Evolutionary conservation across 2,113 vertebrate species (phyloP), one percentile per base, ranked within the genome.

Genomic region (Hemichromis elongatus): DNA sequence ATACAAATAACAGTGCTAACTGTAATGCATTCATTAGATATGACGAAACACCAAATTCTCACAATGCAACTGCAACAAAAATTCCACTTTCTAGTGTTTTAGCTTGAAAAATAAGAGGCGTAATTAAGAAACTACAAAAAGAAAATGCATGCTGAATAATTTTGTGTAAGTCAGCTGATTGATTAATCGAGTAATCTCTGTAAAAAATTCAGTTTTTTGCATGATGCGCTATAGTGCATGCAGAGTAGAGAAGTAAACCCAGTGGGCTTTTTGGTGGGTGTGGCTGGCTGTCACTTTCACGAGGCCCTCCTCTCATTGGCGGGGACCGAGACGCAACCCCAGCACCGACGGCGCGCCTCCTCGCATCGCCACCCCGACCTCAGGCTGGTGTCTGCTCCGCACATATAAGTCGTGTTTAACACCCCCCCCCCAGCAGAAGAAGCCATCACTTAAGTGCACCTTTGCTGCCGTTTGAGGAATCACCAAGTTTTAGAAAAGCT

Each of bases 271-370:
- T 87, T 21, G 73, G 77, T 82, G 90, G 88, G 82, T 86, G 92
- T 91, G 89, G 83, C 75, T 1, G 19, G 40, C 42, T 90, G 86
- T 90, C 91, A 89, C 81, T 81, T 95, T 86, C 82, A 89, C 54
- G 86, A 88, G 40, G 37, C 82, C 63, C 50, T 81, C 89, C 85
- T 77, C 89, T 92, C 82, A 68, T 68, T 84, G 89, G 82, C 18
- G 30, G 42, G 57, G 56, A 77, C 66, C 40, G 30, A 79, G 86
- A 87, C 63, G 26, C 66, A 75, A 80, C 45, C 73, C 61, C 56
- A 26, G 61, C 40, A 1, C 84, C 26, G 12, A 81, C 37, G 61
- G 80, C 73, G 3, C 21, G 56, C 80, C 13, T 50, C 79, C 83
- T 81, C 85, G 45, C 83, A 18, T 79, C 16, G 18, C 55, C 81